A percentile compares a stretch with the other conserved stretches of the same genome.
Evolutionary conservation across 2,113 vertebrate genomes (phyloP).

Genomic region (Oophaga pumilio): DNA sequence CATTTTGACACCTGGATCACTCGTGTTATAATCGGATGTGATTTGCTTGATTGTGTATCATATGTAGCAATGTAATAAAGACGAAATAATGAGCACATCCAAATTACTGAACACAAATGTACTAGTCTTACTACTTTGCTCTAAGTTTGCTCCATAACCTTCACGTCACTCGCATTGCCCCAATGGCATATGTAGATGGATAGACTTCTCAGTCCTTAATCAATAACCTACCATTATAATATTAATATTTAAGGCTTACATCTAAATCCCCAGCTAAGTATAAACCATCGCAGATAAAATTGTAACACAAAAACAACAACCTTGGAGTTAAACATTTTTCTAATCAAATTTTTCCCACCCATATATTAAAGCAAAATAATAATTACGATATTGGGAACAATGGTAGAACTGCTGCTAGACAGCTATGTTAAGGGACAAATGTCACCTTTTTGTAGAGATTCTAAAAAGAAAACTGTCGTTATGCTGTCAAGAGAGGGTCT

Average conservation of each 20-base stretch:
- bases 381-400: slow-evolving; percentile 47
- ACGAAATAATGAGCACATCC: not conserved
- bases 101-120: not conserved
- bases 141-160: not conserved
- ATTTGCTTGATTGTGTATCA: too few relatives aligned
- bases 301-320: slow-evolving; percentile 26
- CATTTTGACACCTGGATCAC: too few relatives aligned
- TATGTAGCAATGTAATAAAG: too few relatives aligned
- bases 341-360: slow-evolving; percentile 39
- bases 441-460: slow-evolving; percentile 11
- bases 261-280: slow-evolving; percentile 14
- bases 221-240: not conserved
- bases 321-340: slow-evolving; percentile 25
- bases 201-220: not conserved
- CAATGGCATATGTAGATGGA: not conserved
- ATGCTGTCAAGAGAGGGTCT: slow-evolving; percentile 25
- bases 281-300: slow-evolving; percentile 20
- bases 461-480: slow-evolving; percentile 39
- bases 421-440: slow-evolving; percentile 43
- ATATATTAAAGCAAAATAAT: slow-evolving; percentile 48
- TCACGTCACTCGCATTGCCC: not conserved
- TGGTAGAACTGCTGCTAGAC: not conserved
- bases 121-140: not conserved
- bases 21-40: too few relatives aligned
- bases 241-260: slow-evolving; percentile 24